Evolutionary conservation across 2,797 vertebrate genomes (phyloP).

Genomic region (Argentina silus): DNA sequence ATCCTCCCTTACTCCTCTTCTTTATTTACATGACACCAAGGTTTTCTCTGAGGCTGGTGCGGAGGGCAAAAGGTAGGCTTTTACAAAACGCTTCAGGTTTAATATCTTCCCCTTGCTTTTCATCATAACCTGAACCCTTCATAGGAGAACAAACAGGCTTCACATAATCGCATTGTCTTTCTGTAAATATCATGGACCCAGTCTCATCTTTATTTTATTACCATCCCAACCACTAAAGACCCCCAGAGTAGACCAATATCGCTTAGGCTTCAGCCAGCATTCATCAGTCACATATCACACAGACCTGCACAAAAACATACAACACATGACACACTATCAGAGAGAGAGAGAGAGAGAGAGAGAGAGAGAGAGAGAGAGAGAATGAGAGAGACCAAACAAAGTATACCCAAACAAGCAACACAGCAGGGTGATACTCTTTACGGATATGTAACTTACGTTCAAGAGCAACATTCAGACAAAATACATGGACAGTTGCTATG

Average conservation of each 20-base stretch:
- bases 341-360: background rate
- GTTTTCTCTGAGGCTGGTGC: constrained; percentile 58
- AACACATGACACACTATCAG: constrained; percentile 32
- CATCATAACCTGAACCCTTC: constrained; percentile 65
- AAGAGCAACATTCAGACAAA: background rate
- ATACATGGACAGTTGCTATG: background rate
- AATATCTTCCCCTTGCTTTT: constrained; percentile 75
- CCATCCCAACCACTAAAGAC: constrained; percentile 65
- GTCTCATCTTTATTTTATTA: constrained; percentile 80
- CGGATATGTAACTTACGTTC: background rate
- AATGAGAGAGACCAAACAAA: background rate
- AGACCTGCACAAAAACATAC: constrained; percentile 34
- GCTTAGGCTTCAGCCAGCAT: constrained; percentile 44
- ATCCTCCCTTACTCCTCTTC: constrained; percentile 29
- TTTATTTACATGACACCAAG: constrained; percentile 75
- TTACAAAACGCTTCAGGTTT: constrained; percentile 72
- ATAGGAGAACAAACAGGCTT: constrained; percentile 73
- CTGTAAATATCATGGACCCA: constrained; percentile 77
- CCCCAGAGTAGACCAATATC: constrained; percentile 61
- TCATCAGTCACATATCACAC: constrained; percentile 23
- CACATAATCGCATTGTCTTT: constrained; percentile 70
- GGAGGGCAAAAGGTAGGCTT: constrained; percentile 63
- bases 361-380: background rate
- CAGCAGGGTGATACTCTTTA: background rate
- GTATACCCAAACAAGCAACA: background rate